phyloP scores from a whole-genome alignment of 2,113 vertebrate genomes.

The Corythoichthys haematopterus region DNA sequence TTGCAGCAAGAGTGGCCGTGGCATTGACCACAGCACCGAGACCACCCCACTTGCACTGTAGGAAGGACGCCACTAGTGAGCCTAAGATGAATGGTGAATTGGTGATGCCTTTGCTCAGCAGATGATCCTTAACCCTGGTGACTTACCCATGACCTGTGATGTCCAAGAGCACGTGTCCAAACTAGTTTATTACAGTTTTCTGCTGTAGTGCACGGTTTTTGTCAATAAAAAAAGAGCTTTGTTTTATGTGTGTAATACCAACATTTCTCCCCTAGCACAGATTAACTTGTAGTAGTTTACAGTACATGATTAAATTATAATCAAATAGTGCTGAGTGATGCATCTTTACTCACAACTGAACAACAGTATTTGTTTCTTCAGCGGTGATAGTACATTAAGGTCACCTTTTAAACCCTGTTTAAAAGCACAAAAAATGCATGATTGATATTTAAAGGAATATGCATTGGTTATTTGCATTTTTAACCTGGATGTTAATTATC shows the following conservation, averaged over 20 bases:
- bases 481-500: not conserved
- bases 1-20: constrained; percentile 57
- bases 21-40: constrained; percentile 56
- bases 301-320: not conserved
- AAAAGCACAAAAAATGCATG: not conserved
- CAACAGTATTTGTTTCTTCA: not conserved
- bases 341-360: not conserved
- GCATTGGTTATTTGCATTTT: not conserved
- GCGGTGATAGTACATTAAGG: not conserved
- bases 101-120: constrained; percentile 53
- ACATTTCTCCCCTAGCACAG: not conserved
- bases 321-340: not conserved
- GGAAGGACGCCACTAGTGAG: constrained; percentile 58
- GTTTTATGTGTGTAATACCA: not conserved
- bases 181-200: constrained; percentile 31
- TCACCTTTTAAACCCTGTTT: not conserved
- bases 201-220: constrained; percentile 4
- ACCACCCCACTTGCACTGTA: constrained; percentile 44
- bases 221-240: not conserved
- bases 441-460: not conserved
- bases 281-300: not conserved
- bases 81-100: constrained; percentile 46
- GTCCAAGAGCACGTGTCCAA: constrained; percentile 8
- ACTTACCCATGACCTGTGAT: constrained; percentile 32
- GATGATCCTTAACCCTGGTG: constrained; percentile 49